Evolutionary conservation across 2,797 vertebrate genomes (phyloP).

Genomic region (Hyperoplus immaculatus): DNA sequence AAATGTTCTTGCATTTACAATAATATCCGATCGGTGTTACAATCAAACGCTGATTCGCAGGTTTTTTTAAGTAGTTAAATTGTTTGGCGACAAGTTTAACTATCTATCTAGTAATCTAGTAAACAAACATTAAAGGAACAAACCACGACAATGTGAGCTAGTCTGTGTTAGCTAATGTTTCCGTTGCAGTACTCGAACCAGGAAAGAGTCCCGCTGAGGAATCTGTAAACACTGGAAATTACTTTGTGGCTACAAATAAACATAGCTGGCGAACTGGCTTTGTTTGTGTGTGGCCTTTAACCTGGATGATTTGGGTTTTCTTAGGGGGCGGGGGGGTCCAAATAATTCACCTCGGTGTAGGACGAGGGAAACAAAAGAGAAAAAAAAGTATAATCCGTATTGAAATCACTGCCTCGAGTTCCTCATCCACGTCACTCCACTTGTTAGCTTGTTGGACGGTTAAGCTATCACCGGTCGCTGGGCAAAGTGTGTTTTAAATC

Average conservation of each 20-base stretch:
- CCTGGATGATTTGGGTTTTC: conserved; percentile 23
- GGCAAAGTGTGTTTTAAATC: conserved; percentile 40
- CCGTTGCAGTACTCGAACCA: conserved; percentile 77
- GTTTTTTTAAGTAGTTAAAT: conserved; percentile 1
- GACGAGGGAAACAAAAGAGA: neutral
- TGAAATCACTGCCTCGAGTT: conserved; percentile 61
- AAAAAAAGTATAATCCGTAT: conserved; percentile 47
- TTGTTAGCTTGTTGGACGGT: conserved; percentile 57
- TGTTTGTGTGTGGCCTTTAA: conserved; percentile 17
- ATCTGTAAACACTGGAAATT: conserved; percentile 74
- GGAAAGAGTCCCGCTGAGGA: conserved; percentile 78
- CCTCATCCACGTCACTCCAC: conserved; percentile 75
- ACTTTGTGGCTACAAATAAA: conserved; percentile 79
- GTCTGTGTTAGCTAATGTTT: conserved; percentile 86
- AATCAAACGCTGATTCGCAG: conserved; percentile 14
- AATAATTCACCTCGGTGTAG: neutral
- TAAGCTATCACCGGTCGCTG: conserved; percentile 41
- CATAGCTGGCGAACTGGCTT: conserved; percentile 76
- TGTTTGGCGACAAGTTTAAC: conserved; percentile 44
- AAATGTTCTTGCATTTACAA: neutral
- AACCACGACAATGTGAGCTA: conserved; percentile 57
- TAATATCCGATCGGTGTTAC: neutral
- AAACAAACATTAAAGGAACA: conserved; percentile 38
- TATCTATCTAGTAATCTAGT: conserved; percentile 44
- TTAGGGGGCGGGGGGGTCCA: neutral